Percentiles rank a stretch among this genome's conserved stretches.
phyloP scores from a whole-genome alignment of 2,888 invertebrate species.

The Caenorhabditis japonica region DNA sequence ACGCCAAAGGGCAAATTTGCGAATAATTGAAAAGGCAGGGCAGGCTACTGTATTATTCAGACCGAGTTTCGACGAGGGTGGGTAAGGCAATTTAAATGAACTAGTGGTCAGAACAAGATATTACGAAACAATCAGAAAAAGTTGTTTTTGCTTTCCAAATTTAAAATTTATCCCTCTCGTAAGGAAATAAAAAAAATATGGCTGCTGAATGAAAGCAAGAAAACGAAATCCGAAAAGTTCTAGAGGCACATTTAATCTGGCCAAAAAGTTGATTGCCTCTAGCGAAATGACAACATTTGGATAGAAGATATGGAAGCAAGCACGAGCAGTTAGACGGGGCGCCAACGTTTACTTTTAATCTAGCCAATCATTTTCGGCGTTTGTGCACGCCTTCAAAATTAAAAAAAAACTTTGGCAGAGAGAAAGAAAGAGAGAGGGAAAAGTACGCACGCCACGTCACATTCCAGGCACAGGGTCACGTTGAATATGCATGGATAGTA shows the following conservation, averaged over 20 bases:
- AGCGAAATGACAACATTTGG: conserved; percentile 47
- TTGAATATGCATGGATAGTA: conserved; percentile 7
- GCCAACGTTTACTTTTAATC: conserved; percentile 26
- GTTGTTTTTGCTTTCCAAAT: conserved; percentile 16
- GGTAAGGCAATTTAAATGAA: too few relatives aligned
- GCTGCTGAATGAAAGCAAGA: background rate
- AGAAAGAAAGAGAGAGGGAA: background rate
- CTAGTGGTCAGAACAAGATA: too few relatives aligned
- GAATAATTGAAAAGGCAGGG: conserved; percentile 11
- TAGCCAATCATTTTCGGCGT: conserved; percentile 38
- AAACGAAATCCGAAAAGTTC: conserved; percentile 26
- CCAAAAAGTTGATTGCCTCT: conserved; percentile 46
- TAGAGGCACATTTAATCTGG: conserved; percentile 38
- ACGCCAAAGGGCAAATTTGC: conserved; percentile 25
- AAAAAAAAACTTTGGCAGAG: background rate
- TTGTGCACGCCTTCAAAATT: conserved; percentile 2
- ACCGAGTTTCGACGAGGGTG: too few relatives aligned
- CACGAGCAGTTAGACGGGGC: conserved; percentile 5
- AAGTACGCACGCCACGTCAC: conserved; percentile 16
- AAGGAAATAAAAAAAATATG: background rate
- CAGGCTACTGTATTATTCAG: conserved; percentile 44
- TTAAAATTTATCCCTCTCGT: conserved; percentile 13
- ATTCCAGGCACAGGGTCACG: conserved; percentile 6
- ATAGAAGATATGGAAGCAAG: conserved; percentile 2
- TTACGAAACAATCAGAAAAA: background rate